Evolutionary conservation across 2,888 invertebrate genomes (phyloP).

Genomic region (Micoletzkya japonica): DNA sequence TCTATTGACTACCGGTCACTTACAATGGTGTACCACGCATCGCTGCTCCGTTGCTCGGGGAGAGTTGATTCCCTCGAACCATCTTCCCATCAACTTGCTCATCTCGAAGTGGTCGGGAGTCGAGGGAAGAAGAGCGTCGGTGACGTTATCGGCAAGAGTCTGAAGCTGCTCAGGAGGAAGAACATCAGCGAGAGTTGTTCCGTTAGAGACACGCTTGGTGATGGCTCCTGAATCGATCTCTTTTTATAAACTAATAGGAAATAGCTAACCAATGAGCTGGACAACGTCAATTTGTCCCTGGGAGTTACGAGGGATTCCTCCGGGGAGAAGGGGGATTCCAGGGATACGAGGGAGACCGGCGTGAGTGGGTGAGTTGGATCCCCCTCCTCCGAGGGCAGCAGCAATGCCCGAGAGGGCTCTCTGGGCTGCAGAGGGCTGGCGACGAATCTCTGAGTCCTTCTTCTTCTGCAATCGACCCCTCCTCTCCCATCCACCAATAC

Average conservation of each 20-base stretch:
- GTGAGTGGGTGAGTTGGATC: conserved; percentile 68
- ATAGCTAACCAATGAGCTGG: conserved; percentile 56
- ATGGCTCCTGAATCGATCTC: conserved; percentile 52
- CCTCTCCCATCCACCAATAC: not conserved
- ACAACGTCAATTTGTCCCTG: conserved; percentile 64
- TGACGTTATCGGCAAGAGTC: conserved; percentile 64
- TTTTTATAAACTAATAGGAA: not conserved
- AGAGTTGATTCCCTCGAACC: conserved; percentile 63
- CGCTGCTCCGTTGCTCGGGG: conserved; percentile 62
- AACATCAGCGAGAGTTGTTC: conserved; percentile 63
- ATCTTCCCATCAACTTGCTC: conserved; percentile 64
- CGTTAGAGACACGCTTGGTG: conserved; percentile 63
- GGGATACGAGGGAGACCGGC: conserved; percentile 63
- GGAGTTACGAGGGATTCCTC: conserved; percentile 62
- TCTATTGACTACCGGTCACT: conserved; percentile 29
- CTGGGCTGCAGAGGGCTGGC: conserved; percentile 60
- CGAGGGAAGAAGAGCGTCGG: conserved; percentile 62
- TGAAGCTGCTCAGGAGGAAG: conserved; percentile 63
- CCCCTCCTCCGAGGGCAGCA: conserved; percentile 73
- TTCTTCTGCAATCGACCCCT: not conserved
- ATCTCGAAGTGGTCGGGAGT: conserved; percentile 62
- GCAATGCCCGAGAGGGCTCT: conserved; percentile 74
- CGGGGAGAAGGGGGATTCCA: conserved; percentile 62
- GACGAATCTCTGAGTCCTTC: conserved; percentile 48
- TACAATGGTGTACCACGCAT: conserved; percentile 64